These are phyloP conservation scores for Melanotus villosus DNA, from an alignment of 2,888 invertebrate species.

Conservation along the genomic window DNA sequence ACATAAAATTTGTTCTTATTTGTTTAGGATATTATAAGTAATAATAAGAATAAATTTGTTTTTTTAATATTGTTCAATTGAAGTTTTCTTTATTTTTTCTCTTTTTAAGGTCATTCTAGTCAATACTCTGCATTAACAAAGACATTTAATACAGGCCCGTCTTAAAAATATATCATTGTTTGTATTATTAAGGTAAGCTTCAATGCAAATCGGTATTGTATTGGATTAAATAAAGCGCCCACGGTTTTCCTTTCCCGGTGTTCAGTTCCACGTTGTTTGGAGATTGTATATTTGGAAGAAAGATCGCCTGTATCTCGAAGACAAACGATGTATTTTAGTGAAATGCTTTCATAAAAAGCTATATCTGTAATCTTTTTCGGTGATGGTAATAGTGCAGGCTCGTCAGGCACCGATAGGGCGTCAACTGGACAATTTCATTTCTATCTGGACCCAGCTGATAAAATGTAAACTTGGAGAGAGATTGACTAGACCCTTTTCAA, in stretches of 20 bases:
- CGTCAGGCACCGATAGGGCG: slow-evolving; percentile 26
- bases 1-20: no score
- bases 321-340: slow-evolving; percentile 34
- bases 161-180: no score
- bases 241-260: slow-evolving; percentile 1
- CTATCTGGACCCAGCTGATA: slow-evolving; percentile 35
- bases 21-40: no score
- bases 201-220: slow-evolving; percentile 15
- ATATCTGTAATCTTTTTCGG: slow-evolving; percentile 38
- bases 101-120: no score
- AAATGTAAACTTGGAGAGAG: slow-evolving; percentile 39
- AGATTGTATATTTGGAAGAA: slow-evolving; percentile 34
- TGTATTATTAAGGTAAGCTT: slow-evolving; percentile 3
- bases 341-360: slow-evolving; percentile 36
- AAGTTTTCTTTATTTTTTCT: no score
- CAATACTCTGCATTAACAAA: no score
- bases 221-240: slow-evolving; percentile 20
- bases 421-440: slow-evolving; percentile 39
- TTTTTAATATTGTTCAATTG: no score
- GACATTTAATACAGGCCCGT: no score
- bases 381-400: slow-evolving; percentile 33
- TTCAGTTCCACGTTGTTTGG: slow-evolving; percentile 19
- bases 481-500: slow-evolving; percentile 42
- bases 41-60: no score
- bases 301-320: slow-evolving; percentile 30